Conservation (phyloP, 2,888 invertebrate genomes). For the Diarsia brunnea region DNA sequence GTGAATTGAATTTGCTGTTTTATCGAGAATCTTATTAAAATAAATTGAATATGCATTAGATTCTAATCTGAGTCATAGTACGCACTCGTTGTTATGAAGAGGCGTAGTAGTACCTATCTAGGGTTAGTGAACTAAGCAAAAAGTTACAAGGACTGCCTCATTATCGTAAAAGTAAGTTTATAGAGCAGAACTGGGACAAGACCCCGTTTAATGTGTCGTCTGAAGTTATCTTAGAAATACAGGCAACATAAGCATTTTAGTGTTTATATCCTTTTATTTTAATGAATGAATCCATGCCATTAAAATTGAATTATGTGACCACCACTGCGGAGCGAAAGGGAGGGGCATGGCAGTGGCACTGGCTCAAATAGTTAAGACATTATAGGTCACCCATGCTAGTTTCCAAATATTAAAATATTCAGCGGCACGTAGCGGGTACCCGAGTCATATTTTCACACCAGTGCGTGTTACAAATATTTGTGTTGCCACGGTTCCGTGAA, state of each 20-base stretch:
- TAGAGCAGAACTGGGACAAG: background rate
- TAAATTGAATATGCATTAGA: constrained; percentile 40
- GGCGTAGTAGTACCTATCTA: constrained; percentile 17
- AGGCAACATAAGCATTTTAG: background rate
- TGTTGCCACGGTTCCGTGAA: constrained; percentile 74
- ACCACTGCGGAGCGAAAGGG: background rate
- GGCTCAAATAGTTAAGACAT: constrained; percentile 34
- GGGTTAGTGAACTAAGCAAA: constrained; percentile 34
- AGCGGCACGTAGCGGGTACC: constrained; percentile 37
- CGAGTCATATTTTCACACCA: constrained; percentile 53
- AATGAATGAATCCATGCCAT: constrained; percentile 17
- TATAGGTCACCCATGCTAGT: constrained; percentile 19
- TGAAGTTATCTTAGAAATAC: background rate
- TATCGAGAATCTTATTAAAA: constrained; percentile 26
- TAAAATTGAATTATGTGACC: constrained; percentile 14
- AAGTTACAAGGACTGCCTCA: constrained; percentile 8
- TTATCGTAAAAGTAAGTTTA: constrained; percentile 14
- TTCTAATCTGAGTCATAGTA: constrained; percentile 39
- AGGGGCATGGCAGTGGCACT: constrained; percentile 3
- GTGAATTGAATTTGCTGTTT: constrained; percentile 29
- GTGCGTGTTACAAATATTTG: constrained; percentile 64
- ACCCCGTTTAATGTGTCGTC: background rate
- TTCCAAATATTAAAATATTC: constrained; percentile 56
- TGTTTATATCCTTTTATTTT: background rate
- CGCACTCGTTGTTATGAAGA: constrained; percentile 17